phyloP scores from a whole-genome alignment of 2,888 invertebrate species.

The Dione vanillae region DNA sequence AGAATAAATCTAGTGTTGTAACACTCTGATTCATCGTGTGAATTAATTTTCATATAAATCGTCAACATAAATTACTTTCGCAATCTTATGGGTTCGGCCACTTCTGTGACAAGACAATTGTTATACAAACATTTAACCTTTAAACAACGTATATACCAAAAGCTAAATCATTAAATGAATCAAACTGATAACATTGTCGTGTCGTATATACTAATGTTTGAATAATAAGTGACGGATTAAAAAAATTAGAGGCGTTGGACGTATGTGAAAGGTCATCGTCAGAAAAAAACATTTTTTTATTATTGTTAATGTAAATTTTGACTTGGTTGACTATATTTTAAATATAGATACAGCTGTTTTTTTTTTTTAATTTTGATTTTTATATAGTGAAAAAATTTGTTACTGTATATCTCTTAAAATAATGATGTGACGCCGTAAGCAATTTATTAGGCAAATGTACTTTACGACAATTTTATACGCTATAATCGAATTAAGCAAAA shows the following conservation, averaged over 20 bases:
- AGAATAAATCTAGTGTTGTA: no score
- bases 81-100: conserved; percentile 5
- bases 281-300: not conserved
- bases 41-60: not conserved
- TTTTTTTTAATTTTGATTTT: not conserved
- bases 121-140: conserved; percentile 13
- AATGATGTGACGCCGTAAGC: conserved; percentile 14
- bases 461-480: conserved; percentile 30
- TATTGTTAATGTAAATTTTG: not conserved
- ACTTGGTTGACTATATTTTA: not conserved
- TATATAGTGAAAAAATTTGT: not conserved
- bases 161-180: not conserved
- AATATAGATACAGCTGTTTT: not conserved
- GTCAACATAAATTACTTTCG: not conserved
- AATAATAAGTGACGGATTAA: not conserved
- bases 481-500: conserved; percentile 32
- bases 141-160: conserved; percentile 16
- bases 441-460: conserved; percentile 24
- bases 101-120: conserved; percentile 11
- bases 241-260: not conserved
- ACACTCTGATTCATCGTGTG: not conserved
- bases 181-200: conserved; percentile 19
- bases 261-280: conserved; percentile 2
- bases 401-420: not conserved
- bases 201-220: not conserved